These are phyloP conservation scores for Sakesphorus luctuosus DNA, from an alignment of 2,113 vertebrate species.

Conservation along the genomic window DNA sequence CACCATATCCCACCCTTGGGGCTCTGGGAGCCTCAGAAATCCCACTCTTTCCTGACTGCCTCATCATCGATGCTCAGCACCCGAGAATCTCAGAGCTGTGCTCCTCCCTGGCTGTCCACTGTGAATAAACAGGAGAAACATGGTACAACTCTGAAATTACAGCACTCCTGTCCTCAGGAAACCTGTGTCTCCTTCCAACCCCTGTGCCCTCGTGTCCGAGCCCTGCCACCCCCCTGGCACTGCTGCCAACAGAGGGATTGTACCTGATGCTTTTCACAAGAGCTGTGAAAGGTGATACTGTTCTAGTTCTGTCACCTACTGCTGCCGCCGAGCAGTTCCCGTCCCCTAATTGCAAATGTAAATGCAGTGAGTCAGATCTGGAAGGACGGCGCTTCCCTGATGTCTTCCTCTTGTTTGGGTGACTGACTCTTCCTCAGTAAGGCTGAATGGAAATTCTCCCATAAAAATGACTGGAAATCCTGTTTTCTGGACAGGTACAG, in stretches of 20 bases:
- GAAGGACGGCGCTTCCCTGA: not conserved
- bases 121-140: not conserved
- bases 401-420: not conserved
- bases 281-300: not conserved
- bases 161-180: not conserved
- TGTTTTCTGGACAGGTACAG: not conserved
- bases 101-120: not conserved
- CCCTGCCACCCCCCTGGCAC: not conserved
- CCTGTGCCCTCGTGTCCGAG: accelerated
- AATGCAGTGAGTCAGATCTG: not conserved
- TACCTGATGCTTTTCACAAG: not conserved
- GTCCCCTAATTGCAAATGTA: not conserved
- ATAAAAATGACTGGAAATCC: not conserved
- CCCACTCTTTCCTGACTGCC: not conserved
- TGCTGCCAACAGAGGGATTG: not conserved
- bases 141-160: not conserved
- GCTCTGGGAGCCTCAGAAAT: not conserved
- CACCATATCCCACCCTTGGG: not conserved
- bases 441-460: not conserved
- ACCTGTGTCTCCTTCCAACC: accelerated
- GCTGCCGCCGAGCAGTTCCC: not conserved
- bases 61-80: accelerated
- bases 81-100: not conserved
- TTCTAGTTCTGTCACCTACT: not conserved
- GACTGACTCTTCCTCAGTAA: not conserved